Evolutionary conservation across 2,797 vertebrate species (phyloP).

Genomic region (Helarctos malayanus): DNA sequence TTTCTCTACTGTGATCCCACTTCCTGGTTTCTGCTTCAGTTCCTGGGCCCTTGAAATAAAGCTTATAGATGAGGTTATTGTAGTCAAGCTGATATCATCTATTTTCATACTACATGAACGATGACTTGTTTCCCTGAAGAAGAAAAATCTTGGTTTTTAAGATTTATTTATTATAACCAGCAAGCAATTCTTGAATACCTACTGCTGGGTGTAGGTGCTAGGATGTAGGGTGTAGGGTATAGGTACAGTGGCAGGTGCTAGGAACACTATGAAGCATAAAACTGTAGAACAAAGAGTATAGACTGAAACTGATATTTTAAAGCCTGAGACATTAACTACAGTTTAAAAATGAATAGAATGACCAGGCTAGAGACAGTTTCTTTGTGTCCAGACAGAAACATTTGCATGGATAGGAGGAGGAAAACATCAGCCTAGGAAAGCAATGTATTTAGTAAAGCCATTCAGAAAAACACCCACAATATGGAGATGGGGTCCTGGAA

Average conservation of each 20-base stretch:
- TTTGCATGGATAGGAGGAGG: neutral
- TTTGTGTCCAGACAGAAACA: neutral
- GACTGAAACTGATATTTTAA: neutral
- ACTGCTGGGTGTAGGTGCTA: neutral
- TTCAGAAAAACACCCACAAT: neutral
- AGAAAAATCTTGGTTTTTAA: neutral
- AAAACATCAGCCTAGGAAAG: neutral
- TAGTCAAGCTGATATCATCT: neutral
- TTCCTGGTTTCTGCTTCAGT: neutral
- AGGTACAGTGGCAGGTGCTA: neutral
- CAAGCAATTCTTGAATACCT: neutral
- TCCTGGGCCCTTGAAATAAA: neutral
- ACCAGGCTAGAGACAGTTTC: neutral
- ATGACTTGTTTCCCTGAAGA: neutral
- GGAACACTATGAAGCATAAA: neutral
- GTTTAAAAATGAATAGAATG: slow-evolving; percentile 12
- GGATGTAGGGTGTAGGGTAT: no score
- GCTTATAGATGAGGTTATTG: neutral
- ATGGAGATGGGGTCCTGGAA: neutral
- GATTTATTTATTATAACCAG: neutral
- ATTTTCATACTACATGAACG: neutral
- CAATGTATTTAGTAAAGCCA: neutral
- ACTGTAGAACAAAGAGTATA: neutral
- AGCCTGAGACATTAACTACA: neutral
- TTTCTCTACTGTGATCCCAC: neutral